Conservation (phyloP, 2,113 vertebrate species). For the Sceloporus tristichus region DNA sequence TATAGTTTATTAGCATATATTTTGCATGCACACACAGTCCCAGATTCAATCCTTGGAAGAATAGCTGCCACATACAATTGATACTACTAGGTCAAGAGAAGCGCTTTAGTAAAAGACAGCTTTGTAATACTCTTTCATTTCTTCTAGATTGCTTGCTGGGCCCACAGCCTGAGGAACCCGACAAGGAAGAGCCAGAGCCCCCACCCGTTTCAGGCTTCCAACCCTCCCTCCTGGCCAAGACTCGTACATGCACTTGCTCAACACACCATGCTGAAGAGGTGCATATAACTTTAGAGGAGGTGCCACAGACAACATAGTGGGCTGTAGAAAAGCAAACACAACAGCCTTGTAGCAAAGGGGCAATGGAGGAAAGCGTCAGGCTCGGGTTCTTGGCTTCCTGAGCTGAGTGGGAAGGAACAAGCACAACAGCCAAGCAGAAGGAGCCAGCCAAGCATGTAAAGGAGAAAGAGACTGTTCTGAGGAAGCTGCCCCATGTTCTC, state of each 20-base stretch:
- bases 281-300: neutral
- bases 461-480: neutral
- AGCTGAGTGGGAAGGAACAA: neutral
- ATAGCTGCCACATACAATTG: neutral
- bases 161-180: conserved; percentile 70
- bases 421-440: neutral
- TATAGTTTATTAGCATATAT: neutral
- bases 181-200: conserved; percentile 43
- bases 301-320: neutral
- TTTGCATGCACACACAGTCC: neutral
- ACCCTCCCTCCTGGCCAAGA: neutral
- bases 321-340: neutral
- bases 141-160: conserved; percentile 81
- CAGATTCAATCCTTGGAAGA: neutral
- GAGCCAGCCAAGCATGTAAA: neutral
- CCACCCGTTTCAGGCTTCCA: neutral
- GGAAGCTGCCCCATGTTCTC: neutral
- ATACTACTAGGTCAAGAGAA: neutral
- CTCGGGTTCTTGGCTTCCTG: neutral
- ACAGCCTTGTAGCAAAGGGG: neutral
- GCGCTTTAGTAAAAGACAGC: no score
- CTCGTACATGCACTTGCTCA: conserved; percentile 1
- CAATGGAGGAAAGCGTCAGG: neutral
- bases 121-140: neutral
- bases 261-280: neutral